These are phyloP conservation scores for Chloroclysta siterata DNA, from an alignment of 2,888 invertebrate genomes.

Conservation along the genomic window DNA sequence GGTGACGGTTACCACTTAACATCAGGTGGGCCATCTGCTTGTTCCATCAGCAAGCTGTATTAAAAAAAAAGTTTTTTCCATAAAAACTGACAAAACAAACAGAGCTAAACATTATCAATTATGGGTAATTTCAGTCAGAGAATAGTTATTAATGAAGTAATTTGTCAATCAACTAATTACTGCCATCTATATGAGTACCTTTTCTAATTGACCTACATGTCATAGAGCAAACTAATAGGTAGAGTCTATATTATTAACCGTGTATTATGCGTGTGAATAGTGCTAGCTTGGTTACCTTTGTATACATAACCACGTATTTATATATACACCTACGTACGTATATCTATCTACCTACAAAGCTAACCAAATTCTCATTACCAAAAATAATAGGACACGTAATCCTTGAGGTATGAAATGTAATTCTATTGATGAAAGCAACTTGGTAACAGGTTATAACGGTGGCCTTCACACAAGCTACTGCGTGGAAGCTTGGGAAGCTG, in stretches of 20 bases:
- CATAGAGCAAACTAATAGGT: constrained; percentile 1
- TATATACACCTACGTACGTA: background rate
- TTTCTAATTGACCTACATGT: constrained; percentile 20
- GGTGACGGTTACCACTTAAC: too few relatives aligned
- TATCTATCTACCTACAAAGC: background rate
- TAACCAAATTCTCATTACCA: background rate
- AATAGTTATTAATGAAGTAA: constrained; percentile 11
- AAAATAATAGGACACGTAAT: constrained; percentile 6
- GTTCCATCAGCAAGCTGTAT: too few relatives aligned
- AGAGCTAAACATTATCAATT: background rate
- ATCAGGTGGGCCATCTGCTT: too few relatives aligned
- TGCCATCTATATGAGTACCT: constrained; percentile 24
- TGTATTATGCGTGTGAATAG: constrained; percentile 1
- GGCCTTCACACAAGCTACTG: constrained; percentile 90
- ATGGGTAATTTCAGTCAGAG: background rate
- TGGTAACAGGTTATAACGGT: constrained; percentile 88
- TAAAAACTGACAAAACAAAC: too few relatives aligned
- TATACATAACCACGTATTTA: background rate
- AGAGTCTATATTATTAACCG: background rate
- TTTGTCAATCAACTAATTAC: constrained; percentile 23
- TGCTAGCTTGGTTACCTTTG: background rate
- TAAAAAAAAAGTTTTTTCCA: too few relatives aligned
- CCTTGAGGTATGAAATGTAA: background rate
- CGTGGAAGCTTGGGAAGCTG: constrained; percentile 88
- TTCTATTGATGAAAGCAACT: background rate